These are phyloP conservation scores for Propithecus perrieri DNA, from an alignment of 2,797 vertebrate species.

Conservation along the genomic window DNA sequence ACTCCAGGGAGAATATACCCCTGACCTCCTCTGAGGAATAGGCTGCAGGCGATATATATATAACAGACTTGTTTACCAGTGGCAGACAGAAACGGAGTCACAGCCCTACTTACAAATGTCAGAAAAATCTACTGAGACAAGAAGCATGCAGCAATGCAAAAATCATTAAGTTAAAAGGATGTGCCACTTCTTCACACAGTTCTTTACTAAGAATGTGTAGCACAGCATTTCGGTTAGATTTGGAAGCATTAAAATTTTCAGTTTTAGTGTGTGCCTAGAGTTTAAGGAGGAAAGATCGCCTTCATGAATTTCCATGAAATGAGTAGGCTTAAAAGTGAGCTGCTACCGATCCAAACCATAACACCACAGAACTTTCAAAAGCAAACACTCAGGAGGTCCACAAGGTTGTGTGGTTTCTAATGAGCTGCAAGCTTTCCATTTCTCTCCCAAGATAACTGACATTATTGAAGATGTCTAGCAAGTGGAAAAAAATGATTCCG, in stretches of 20 bases:
- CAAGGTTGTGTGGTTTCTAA: not conserved
- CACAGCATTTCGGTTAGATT: not conserved
- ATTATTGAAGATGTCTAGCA: not conserved
- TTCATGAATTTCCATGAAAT: not conserved
- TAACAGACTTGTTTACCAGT: not conserved
- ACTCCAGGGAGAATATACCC: not conserved
- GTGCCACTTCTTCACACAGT: not conserved
- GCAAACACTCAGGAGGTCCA: too few species aligned
- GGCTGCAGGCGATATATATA: not conserved
- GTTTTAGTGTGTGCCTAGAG: not conserved
- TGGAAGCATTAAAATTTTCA: fast-evolving
- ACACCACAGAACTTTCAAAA: not conserved
- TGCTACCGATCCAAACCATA: fast-evolving
- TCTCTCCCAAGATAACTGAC: not conserved
- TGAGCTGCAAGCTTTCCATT: not conserved
- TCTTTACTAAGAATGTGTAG: not conserved
- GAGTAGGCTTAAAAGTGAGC: not conserved
- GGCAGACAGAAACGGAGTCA: not conserved
- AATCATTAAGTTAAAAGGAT: not conserved
- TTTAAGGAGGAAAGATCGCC: not conserved
- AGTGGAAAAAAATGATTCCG: not conserved
- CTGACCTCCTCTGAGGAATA: not conserved
- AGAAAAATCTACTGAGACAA: not conserved
- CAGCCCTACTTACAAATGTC: not conserved
- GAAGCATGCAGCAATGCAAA: not conserved